Evolutionary conservation across 2,888 invertebrate species (phyloP).

Genomic region (Bugulina stolonifera): DNA sequence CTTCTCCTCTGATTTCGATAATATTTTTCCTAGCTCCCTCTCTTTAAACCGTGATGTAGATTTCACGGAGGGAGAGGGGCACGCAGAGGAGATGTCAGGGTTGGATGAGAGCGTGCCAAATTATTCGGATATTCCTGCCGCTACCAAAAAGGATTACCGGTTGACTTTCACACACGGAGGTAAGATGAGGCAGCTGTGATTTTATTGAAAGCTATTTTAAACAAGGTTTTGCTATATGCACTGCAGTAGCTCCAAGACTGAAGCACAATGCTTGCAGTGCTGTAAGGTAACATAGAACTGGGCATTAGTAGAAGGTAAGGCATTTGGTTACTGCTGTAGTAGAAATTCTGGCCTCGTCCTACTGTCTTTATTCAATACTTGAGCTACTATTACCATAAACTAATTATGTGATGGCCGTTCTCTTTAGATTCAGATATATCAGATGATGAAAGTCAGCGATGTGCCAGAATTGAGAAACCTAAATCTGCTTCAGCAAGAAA

Average conservation of each 20-base stretch:
- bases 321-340: too few relatives aligned
- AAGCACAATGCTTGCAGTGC: too few relatives aligned
- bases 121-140: not conserved
- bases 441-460: not conserved
- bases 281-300: too few relatives aligned
- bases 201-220: too few relatives aligned
- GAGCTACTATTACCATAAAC: too few relatives aligned
- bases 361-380: too few relatives aligned
- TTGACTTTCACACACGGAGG: constrained; percentile 21
- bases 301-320: too few relatives aligned
- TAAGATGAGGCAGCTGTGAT: too few relatives aligned
- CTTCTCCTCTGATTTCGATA: constrained; percentile 25
- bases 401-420: too few relatives aligned
- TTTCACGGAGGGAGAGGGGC: not conserved
- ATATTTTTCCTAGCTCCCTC: constrained; percentile 12
- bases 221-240: too few relatives aligned
- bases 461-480: not conserved
- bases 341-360: too few relatives aligned
- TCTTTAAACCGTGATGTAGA: not conserved
- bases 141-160: constrained; percentile 1
- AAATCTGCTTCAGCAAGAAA: not conserved
- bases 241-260: too few relatives aligned
- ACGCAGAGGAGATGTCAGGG: not conserved
- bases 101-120: constrained; percentile 23
- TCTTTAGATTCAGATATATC: not conserved